Evolutionary conservation across 2,888 invertebrate genomes (phyloP).

Genomic region (Phanerotoma sp.): DNA sequence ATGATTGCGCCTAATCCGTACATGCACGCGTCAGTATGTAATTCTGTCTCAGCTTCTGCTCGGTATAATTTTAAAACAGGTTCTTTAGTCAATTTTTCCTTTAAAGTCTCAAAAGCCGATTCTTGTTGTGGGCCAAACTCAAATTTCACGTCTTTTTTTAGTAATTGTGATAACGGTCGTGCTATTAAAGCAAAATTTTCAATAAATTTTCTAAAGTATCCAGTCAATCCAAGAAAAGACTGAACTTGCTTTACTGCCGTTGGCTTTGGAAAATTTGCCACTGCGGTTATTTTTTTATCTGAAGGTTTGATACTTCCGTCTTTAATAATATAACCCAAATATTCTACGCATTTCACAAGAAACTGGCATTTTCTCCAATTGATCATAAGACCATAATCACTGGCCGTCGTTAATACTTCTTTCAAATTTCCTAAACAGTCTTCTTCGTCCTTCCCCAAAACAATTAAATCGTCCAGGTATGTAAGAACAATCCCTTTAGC

Average conservation of each 20-base stretch:
- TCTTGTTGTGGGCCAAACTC: not conserved
- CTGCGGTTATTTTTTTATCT: not conserved
- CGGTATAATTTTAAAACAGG: constrained; percentile 26
- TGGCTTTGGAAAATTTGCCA: not conserved
- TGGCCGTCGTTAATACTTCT: not conserved
- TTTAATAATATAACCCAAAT: not conserved
- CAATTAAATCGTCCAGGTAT: too few relatives aligned
- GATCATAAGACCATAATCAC: not conserved
- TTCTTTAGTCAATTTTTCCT: not conserved
- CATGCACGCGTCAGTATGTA: constrained; percentile 27
- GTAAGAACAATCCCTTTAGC: not conserved
- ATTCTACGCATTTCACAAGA: not conserved
- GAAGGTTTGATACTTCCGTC: not conserved
- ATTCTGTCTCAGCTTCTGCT: constrained; percentile 19
- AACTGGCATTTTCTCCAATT: not conserved
- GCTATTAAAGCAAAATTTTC: too few relatives aligned
- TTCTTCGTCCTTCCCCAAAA: too few relatives aligned
- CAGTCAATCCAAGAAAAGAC: not conserved
- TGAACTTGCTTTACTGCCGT: not conserved
- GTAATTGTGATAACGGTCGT: too few relatives aligned
- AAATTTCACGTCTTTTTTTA: not conserved
- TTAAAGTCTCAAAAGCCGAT: not conserved
- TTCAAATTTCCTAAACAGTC: not conserved
- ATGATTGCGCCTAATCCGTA: constrained; percentile 32
- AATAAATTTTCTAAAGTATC: too few relatives aligned